Conservation (phyloP, 2,888 invertebrate genomes). For the Willowsia nigromaculata region DNA sequence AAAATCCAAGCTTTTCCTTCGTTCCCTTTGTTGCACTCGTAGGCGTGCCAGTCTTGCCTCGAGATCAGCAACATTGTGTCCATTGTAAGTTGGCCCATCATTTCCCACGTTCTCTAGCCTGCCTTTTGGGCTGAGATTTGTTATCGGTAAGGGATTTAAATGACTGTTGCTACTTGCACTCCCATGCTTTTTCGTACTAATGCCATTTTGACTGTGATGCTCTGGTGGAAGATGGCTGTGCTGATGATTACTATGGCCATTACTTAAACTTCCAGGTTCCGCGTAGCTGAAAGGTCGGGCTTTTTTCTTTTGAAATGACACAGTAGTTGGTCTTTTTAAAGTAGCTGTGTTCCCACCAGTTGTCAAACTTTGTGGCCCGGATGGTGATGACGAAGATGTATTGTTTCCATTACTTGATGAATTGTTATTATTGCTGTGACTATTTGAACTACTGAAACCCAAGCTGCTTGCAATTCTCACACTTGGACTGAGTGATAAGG, state of each 20-base stretch:
- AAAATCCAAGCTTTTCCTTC: slow-evolving; percentile 78
- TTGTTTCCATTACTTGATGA: not conserved
- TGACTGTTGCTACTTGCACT: slow-evolving; percentile 12
- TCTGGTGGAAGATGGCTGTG: slow-evolving; percentile 34
- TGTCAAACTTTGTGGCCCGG: not conserved
- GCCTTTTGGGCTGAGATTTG: slow-evolving; percentile 26
- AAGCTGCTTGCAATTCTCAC: slow-evolving; percentile 61
- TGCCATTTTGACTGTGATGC: not conserved
- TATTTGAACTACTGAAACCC: slow-evolving; percentile 53
- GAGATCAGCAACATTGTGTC: slow-evolving; percentile 75
- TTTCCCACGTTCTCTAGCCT: slow-evolving; percentile 45
- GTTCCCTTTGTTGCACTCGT: slow-evolving; percentile 73
- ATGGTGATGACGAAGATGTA: not conserved
- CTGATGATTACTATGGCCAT: slow-evolving; percentile 21
- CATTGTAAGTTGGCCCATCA: slow-evolving; percentile 66
- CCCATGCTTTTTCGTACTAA: not conserved
- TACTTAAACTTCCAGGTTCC: slow-evolving; percentile 56
- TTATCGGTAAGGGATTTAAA: not conserved
- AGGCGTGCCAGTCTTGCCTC: slow-evolving; percentile 76
- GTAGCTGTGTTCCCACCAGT: slow-evolving; percentile 39
- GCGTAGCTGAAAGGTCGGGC: slow-evolving; percentile 68
- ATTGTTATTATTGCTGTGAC: not conserved
- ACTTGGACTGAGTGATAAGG: slow-evolving; percentile 58
- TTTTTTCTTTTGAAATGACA: slow-evolving; percentile 68
- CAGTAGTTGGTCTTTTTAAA: slow-evolving; percentile 49